These are phyloP conservation scores for Taurulus bubalis DNA, from an alignment of 2,113 vertebrate species.

Conservation along the genomic window DNA sequence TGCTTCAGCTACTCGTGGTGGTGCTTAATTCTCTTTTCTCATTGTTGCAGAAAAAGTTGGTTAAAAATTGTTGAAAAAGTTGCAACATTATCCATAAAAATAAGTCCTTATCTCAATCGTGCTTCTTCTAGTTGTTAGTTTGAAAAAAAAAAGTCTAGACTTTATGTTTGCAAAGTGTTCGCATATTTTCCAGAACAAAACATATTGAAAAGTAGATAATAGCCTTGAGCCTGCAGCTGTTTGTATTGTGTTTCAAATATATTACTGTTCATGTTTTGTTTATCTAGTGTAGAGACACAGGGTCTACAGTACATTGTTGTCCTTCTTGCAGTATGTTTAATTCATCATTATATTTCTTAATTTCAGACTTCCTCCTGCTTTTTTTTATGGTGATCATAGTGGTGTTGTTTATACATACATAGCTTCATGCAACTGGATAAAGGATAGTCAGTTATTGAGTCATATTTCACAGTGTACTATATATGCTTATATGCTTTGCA, in stretches of 20 bases:
- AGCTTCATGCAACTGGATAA: slow-evolving; percentile 70
- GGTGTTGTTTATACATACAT: slow-evolving; percentile 72
- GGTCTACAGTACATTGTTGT: slow-evolving; percentile 77
- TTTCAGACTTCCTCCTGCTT: slow-evolving; percentile 71
- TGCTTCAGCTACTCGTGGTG: slow-evolving; percentile 75
- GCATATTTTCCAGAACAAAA: slow-evolving; percentile 80
- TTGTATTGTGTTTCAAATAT: slow-evolving; percentile 80
- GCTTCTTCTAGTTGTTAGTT: slow-evolving; percentile 78
- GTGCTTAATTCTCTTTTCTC: slow-evolving; percentile 73
- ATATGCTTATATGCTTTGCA: slow-evolving; percentile 68
- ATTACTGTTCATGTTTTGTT: slow-evolving; percentile 80
- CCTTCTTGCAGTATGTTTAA: slow-evolving; percentile 79
- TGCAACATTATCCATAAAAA: slow-evolving; percentile 69
- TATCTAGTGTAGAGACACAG: slow-evolving; percentile 80
- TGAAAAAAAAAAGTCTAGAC: slow-evolving; percentile 52
- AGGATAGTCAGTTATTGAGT: slow-evolving; percentile 71
- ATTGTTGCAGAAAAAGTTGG: slow-evolving; percentile 57
- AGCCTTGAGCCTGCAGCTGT: slow-evolving; percentile 79
- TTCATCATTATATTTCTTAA: slow-evolving; percentile 71
- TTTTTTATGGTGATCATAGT: slow-evolving; percentile 71
- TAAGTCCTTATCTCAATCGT: slow-evolving; percentile 70
- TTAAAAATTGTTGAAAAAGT: slow-evolving; percentile 56
- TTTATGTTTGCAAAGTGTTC: slow-evolving; percentile 76
- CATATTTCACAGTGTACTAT: slow-evolving; percentile 71
- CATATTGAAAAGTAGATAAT: slow-evolving; percentile 76